Evolutionary conservation across 2,113 vertebrate genomes (phyloP).

Genomic region (Bambusicola thoracicus): DNA sequence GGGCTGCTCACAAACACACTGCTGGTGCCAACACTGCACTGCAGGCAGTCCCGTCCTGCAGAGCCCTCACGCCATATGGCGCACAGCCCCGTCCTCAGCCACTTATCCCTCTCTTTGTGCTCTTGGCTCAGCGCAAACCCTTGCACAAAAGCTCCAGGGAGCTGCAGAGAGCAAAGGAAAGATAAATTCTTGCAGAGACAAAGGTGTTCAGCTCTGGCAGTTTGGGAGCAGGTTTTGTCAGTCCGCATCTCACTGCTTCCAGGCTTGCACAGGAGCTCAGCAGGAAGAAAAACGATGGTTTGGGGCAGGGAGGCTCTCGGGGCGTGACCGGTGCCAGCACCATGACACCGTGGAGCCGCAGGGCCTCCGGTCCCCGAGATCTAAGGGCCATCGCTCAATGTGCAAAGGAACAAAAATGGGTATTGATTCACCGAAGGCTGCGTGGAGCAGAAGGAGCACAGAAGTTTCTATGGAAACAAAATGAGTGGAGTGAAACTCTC

Average conservation of each 20-base stretch:
- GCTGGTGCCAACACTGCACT: neutral
- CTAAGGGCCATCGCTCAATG: neutral
- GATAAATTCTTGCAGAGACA: neutral
- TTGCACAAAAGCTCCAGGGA: neutral
- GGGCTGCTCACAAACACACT: neutral
- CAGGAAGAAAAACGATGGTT: neutral
- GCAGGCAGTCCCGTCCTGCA: neutral
- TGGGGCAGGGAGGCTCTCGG: neutral
- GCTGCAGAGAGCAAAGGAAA: neutral
- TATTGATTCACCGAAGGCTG: conserved; percentile 71
- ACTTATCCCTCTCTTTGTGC: conserved; percentile 18
- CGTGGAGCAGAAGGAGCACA: conserved; percentile 54
- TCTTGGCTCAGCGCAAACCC: neutral
- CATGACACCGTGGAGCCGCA: neutral
- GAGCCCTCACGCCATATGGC: neutral
- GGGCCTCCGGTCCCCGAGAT: neutral
- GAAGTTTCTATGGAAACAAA: conserved; percentile 79
- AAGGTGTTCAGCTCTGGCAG: neutral
- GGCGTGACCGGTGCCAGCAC: neutral
- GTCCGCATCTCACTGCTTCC: neutral
- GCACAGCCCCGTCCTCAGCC: neutral
- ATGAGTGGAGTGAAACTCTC: conserved; percentile 66
- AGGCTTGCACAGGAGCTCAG: neutral
- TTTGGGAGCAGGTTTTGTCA: neutral
- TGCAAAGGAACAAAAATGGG: conserved; percentile 6